Evolutionary conservation across 1,140 invertebrate species (phyloP), one percentile per base, ranked within the genome.

Genomic region (Drosophila elegans): DNA sequence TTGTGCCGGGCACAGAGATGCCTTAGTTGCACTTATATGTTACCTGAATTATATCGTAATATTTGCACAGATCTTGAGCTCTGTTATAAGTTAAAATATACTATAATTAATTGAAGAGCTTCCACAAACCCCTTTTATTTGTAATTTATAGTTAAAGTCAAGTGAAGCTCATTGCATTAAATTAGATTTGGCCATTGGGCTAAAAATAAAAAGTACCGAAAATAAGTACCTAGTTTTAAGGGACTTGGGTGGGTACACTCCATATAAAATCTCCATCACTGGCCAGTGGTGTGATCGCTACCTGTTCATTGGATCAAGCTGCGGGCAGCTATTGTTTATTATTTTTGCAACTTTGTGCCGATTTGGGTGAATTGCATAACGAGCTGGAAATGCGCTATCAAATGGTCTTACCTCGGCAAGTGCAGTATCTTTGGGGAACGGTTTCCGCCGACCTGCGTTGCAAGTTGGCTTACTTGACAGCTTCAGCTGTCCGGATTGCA

Each of bases 331-430:
- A 45, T 68, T 68, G 61, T 71, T 80, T 61, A 68, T 63, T 75
- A 59, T 80, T 73, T 52, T 72, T 55, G 49, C 41, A 57, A 64
- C 34, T 74, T 69, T 59, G 61, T 44, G 61, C 36, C 64, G 61
- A 68, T 68, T 78, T 59, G 73, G 68, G 44, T 74, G 60, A 69
- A 71, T 82, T 82, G 74, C 80, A 78, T 82, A 82, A 82, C 79
- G 56, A 80, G 72, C 64, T 44, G 44, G 73, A 79, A 74, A 52
- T 60, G 62, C 34, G 55, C 60, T 52, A 59, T 60, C 56, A 59
- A 68, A 62, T 41, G 46, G 54, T 57, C 27, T 36, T 27, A 39
- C 1, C 16, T 3, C 29, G 32, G 44, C 64, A 44, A 67, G 59
- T 68, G 64, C 61, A 68, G 34, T 48, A 13, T 21, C 10, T 13